phyloP scores from a whole-genome alignment of 2,113 vertebrate genomes.

The Muntiacus muntjak region DNA sequence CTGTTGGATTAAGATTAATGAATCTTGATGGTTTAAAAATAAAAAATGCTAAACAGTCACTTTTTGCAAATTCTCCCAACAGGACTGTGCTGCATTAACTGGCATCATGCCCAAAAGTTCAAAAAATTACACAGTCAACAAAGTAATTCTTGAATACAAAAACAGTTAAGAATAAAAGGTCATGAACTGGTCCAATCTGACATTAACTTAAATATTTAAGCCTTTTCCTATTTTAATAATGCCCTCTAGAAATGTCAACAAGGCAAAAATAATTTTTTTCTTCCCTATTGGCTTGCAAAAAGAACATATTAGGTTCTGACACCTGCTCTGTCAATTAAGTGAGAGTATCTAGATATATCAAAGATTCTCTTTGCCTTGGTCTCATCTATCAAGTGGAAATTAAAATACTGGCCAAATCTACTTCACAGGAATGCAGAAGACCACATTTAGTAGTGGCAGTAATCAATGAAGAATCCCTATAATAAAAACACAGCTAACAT shows the following conservation, averaged over 20 bases:
- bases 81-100: neutral
- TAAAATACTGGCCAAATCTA: neutral
- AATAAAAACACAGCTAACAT: neutral
- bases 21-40: neutral
- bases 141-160: neutral
- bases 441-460: neutral
- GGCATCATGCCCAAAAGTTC: neutral
- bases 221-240: neutral
- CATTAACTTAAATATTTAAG: conserved; percentile 8
- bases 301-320: neutral
- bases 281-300: neutral
- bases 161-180: neutral
- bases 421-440: neutral
- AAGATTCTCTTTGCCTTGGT: neutral
- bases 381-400: neutral
- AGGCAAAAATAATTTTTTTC: neutral
- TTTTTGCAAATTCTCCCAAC: neutral
- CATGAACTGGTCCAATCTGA: neutral
- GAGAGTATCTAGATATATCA: neutral
- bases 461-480: conserved; percentile 1
- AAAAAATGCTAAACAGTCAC: neutral
- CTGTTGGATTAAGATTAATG: conserved; percentile 5
- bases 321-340: neutral
- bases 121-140: neutral
- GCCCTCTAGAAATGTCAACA: neutral